Percentiles rank a stretch among this genome's conserved stretches.
phyloP scores from a whole-genome alignment of 2,888 invertebrate species.

The Cotesia congregata region DNA sequence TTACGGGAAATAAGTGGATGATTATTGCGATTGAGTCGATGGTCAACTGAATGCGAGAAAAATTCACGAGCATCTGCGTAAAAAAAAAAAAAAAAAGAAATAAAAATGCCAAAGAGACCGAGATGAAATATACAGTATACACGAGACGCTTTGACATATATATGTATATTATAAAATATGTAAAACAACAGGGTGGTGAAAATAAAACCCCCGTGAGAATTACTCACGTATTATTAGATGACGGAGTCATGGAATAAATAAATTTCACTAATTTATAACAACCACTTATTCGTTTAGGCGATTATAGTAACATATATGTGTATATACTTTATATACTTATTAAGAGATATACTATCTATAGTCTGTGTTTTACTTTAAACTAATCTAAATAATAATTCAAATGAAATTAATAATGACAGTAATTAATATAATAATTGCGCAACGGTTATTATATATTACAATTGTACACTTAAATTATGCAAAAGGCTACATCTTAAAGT shows the following conservation, averaged over 20 bases:
- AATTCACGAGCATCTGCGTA: constrained; percentile 22
- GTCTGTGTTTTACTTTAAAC: background rate
- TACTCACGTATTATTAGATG: constrained; percentile 62
- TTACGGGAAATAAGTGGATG: constrained; percentile 23
- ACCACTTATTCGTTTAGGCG: constrained; percentile 49
- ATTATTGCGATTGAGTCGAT: constrained; percentile 23
- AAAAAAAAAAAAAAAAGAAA: constrained; percentile 19
- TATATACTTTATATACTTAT: constrained; percentile 4
- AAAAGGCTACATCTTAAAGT: background rate
- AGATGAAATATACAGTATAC: constrained; percentile 14
- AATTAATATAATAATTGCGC: background rate
- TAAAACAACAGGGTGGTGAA: constrained; percentile 21
- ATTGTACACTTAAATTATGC: background rate
- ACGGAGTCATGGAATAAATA: constrained; percentile 63
- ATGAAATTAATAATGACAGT: background rate
- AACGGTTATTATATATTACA: background rate
- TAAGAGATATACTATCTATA: no score
- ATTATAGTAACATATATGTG: constrained; percentile 43
- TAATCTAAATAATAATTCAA: background rate
- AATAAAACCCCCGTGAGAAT: constrained; percentile 30
- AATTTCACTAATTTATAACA: constrained; percentile 55
- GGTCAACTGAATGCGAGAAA: constrained; percentile 29
- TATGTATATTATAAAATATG: constrained; percentile 19
- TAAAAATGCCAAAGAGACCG: constrained; percentile 20
- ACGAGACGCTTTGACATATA: constrained; percentile 16